Evolutionary conservation across 1,140 invertebrate genomes (phyloP).

Genomic region (Oreohelix idahoensis): DNA sequence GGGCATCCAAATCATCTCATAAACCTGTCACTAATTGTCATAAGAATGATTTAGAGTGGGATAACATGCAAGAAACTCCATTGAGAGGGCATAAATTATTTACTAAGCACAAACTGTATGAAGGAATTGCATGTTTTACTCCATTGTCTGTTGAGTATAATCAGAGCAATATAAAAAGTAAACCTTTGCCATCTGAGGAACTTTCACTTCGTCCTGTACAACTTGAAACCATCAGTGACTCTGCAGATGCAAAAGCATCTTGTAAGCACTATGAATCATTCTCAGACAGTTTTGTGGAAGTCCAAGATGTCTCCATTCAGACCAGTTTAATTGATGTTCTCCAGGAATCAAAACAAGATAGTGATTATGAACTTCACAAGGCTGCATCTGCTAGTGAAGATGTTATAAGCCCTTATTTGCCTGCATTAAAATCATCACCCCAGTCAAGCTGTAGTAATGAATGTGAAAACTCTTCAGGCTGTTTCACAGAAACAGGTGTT

Average conservation of each 20-base stretch:
- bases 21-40: background rate
- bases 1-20: background rate
- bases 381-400: background rate
- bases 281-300: slow-evolving; percentile 18
- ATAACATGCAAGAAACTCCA: background rate
- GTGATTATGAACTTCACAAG: background rate
- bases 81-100: background rate
- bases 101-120: background rate
- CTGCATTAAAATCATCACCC: background rate
- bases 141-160: background rate
- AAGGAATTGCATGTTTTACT: background rate
- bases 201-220: background rate
- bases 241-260: background rate
- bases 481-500: background rate
- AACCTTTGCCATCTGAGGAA: background rate
- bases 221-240: background rate
- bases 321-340: background rate
- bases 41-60: background rate
- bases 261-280: background rate
- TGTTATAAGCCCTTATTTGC: background rate
- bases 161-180: background rate
- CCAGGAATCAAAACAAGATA: background rate
- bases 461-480: background rate
- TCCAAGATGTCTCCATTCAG: slow-evolving; percentile 21
- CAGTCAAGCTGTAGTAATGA: background rate